phyloP scores from a whole-genome alignment of 2,797 vertebrate genomes.

The Phataginus tricuspis region DNA sequence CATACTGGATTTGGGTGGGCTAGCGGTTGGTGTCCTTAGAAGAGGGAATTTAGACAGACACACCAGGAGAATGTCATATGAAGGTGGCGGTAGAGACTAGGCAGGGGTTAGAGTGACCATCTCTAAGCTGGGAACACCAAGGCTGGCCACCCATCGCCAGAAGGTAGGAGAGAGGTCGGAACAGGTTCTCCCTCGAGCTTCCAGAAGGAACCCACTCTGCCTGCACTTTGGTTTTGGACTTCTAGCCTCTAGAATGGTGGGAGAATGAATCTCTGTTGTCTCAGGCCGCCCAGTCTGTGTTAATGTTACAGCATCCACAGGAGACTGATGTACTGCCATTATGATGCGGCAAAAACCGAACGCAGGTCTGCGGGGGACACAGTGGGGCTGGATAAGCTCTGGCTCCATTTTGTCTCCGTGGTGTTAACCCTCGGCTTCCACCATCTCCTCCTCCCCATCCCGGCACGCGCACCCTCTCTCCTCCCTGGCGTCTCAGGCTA shows the following conservation, averaged over 20 bases:
- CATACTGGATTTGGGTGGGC: not conserved
- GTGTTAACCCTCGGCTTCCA: not conserved
- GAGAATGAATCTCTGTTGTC: not conserved
- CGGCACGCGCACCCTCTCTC: not conserved
- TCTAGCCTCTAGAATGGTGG: not conserved
- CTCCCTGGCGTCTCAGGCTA: not conserved
- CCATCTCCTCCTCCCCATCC: no score
- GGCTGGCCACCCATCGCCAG: fast-evolving
- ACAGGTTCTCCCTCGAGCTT: not conserved
- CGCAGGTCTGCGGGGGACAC: not conserved
- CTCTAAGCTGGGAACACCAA: fast-evolving
- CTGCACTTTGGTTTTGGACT: not conserved
- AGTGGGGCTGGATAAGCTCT: not conserved
- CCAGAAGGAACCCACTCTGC: not conserved
- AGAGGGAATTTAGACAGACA: not conserved
- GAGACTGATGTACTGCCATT: fast-evolving
- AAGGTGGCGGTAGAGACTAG: fast-evolving
- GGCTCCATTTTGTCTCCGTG: not conserved
- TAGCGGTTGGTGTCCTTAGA: not conserved
- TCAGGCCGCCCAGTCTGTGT: not conserved
- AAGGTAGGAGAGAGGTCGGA: not conserved
- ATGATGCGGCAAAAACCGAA: fast-evolving
- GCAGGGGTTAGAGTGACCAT: no score
- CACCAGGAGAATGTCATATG: fast-evolving
- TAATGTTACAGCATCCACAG: not conserved